Base-by-base conservation (phyloP, 1,140 invertebrate genomes). In the Formica exsecta region DNA sequence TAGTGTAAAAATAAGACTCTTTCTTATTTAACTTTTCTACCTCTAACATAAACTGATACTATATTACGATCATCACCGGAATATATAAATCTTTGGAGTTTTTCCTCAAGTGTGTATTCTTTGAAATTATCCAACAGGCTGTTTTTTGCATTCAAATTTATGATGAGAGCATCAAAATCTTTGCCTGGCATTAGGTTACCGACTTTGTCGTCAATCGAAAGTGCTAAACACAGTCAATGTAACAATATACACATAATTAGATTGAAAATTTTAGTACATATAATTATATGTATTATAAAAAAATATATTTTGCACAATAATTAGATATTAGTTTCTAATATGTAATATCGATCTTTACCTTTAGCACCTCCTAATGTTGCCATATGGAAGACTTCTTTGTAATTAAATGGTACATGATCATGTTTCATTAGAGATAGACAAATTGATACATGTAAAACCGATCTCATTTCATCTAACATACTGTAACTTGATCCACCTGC, bases 61-160 rank as follows among this genome's bases (percentile, higher is more conserved):
- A 99, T 97, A 94, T 99, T 98, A 84, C 98, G 96, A 93, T 98
- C 98, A 95, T 98, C 98, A 0, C 98, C 98, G 54, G 96, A 94
- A 91, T 97, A 98, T 85, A 99, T 95, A 89, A 98, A 98, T 93
- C 98, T 97, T 93, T 98, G 97, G 11, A 99, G 90, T 38, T 97
- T 93, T 91, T 97, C 96, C 48, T 95, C 91, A 0, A 96, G 90
- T 13, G 93, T 95, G 86, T 95, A 95, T 36, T 93, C 87, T 74
- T 92, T 87, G 70, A 96, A 96, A 86, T 96, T 91, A 86, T 96
- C 95, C 3, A 97, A 95, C 22, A 96, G 94, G n/a, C 96, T 95
- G 25, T 94, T 91, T 54, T 95, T 91, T 22, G 96, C 92, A 74
- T 96, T 95, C 8, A 97, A 92, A 90, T 97, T 96, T 66, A 97